These are phyloP conservation scores for Micromys minutus DNA, from an alignment of 2,113 vertebrate species.

Conservation along the genomic window DNA sequence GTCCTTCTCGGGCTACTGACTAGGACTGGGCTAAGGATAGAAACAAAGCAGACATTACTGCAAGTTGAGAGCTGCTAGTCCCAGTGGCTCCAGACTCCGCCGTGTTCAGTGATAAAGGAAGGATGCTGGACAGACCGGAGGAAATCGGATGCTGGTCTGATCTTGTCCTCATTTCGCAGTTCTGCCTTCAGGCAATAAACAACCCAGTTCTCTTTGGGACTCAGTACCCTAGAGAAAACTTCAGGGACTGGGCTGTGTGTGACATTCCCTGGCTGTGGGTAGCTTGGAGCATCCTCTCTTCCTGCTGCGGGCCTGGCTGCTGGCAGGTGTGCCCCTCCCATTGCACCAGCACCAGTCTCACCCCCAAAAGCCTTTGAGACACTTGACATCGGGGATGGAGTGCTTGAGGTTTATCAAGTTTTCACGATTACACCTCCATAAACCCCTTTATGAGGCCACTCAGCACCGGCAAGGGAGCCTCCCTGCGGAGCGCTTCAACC, in stretches of 20 bases:
- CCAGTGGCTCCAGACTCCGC: not conserved
- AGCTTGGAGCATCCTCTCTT: accelerated
- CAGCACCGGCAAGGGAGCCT: not conserved
- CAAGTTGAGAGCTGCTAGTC: accelerated
- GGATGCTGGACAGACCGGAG: too few relatives aligned
- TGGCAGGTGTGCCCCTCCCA: not conserved
- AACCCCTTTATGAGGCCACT: slow-evolving; percentile 69
- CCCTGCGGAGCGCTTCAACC: not conserved
- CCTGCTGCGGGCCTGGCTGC: accelerated
- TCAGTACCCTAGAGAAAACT: not conserved
- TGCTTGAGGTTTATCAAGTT: slow-evolving; percentile 81
- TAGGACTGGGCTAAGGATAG: not conserved
- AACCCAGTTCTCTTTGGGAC: accelerated
- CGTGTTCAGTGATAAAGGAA: accelerated
- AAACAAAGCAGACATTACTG: accelerated
- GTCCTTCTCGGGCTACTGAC: too few relatives aligned
- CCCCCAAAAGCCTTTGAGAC: slow-evolving; percentile 44
- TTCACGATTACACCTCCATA: slow-evolving; percentile 76
- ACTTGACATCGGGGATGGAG: slow-evolving; percentile 64
- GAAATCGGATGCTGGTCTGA: not conserved
- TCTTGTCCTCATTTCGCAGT: accelerated
- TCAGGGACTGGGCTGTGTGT: accelerated
- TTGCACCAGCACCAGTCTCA: not conserved
- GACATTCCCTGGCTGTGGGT: accelerated
- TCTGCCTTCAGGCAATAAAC: not conserved